A percentile compares a stretch with the other conserved stretches of the same genome.
Evolutionary conservation across 2,113 vertebrate species (phyloP).

Genomic region (Ochotona princeps): DNA sequence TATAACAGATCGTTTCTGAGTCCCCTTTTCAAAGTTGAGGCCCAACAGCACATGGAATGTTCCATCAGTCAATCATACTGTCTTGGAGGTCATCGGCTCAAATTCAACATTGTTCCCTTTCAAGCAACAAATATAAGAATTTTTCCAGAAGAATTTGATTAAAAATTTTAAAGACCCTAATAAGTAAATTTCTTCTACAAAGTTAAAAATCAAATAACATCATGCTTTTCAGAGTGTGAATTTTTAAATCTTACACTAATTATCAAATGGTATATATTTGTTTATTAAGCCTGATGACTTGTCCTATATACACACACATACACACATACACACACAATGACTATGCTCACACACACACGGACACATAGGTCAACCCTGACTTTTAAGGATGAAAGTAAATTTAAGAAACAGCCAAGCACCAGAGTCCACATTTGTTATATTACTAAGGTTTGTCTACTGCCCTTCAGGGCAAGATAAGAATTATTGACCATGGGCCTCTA

Average conservation of each 20-base stretch:
- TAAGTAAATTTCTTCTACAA: not conserved
- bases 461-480: slow-evolving; percentile 30
- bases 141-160: not conserved
- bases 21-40: not conserved
- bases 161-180: not conserved
- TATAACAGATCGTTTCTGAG: not conserved
- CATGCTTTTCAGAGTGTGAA: not conserved
- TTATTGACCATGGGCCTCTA: slow-evolving; percentile 23
- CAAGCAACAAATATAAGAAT: not conserved
- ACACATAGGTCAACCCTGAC: not conserved
- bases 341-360: too few species aligned
- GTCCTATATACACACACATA: too few species aligned
- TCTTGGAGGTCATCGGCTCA: not conserved
- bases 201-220: not conserved
- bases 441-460: not conserved
- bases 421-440: slow-evolving; percentile 25
- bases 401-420: slow-evolving; percentile 1
- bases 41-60: not conserved
- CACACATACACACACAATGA: too few species aligned
- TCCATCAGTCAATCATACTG: not conserved
- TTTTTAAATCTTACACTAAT: not conserved
- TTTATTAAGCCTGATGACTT: not conserved
- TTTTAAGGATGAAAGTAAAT: slow-evolving; percentile 36
- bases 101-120: not conserved
- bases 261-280: not conserved